Base-by-base conservation (phyloP, 92 coral and sea anemone genomes). In the Parazoanthus swiftii region DNA sequence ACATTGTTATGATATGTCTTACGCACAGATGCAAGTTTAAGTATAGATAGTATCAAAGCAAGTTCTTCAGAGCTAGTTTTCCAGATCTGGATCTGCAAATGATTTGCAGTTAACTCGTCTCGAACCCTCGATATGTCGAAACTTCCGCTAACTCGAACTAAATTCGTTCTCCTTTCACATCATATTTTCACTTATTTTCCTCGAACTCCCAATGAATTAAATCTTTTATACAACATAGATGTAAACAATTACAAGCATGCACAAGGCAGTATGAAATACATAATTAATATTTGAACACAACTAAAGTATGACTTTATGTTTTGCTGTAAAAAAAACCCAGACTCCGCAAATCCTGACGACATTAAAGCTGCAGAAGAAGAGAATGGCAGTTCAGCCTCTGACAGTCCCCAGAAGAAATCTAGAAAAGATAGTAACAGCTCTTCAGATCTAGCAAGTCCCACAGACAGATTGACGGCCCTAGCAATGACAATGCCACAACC, bases 381-480 rank as follows among this genome's bases (percentile, higher is more conserved):
- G 80, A 90, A 92, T 65, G 80, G 93, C 67, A 92, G 94, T 13
- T 91, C 98, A 38, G 92, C 91, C 82, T 92, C 98, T 13, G 95
- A 90, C 71, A 95, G 95, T 84, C 95, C 98, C 36, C 93, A 91
- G 20, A 81, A 90, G 88, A 93, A 93, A 73, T 90, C 89, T 71
- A 86, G 98, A 80, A 95, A 93, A 76, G 98, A 93, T 81, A 91
- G 94, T 26, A 91, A 95, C 37, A 94, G 98, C 83, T 93, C 98
- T 16, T 93, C 98, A 6, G 98, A 95, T 85, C 91, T 95, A 2
- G 98, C 94, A 77, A 93, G 98, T 36, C 91, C 92, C 42, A 88
- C 67, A 35, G 94, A 92, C 4, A 92, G 86, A 72, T 77, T 86
- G 56, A 42, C 79, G 71, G 35, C 77, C 11, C 63, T 73, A 14